These are phyloP conservation scores for Oncorhynchus gorbuscha DNA, from an alignment of 2,113 vertebrate species.

Conservation along the genomic window DNA sequence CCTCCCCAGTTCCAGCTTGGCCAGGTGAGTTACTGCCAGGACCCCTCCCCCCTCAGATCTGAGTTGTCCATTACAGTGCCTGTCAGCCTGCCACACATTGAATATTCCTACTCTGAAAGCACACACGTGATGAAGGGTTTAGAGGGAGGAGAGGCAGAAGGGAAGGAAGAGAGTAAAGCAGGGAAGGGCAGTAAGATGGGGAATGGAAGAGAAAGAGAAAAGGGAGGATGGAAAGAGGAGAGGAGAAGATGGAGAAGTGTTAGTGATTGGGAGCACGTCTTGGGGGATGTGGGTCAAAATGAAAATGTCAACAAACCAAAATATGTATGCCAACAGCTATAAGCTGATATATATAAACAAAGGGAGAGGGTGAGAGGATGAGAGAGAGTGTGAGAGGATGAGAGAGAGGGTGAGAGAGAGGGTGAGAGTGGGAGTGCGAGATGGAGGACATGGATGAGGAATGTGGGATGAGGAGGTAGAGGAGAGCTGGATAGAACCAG, in stretches of 20 bases:
- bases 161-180: not conserved
- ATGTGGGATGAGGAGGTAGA: conserved; percentile 49
- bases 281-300: not conserved
- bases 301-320: not conserved
- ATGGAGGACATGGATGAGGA: conserved; percentile 60
- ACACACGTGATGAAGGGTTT: conserved; percentile 60
- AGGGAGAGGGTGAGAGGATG: not conserved
- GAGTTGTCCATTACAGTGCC: conserved; percentile 60
- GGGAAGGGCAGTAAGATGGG: conserved; percentile 24
- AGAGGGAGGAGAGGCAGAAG: not conserved
- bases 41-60: conserved; percentile 39
- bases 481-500: conserved; percentile 14
- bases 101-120: conserved; percentile 60
- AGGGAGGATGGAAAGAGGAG: not conserved
- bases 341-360: not conserved
- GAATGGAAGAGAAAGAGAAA: conserved; percentile 29
- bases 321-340: not conserved
- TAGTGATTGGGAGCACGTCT: not conserved
- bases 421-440: conserved; percentile 14
- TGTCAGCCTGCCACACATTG: conserved; percentile 67
- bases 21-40: conserved; percentile 67
- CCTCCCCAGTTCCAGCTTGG: conserved; percentile 41
- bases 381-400: conserved; percentile 3
- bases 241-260: conserved; percentile 56
- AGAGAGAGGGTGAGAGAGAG: conserved; percentile 12